Percentiles rank a stretch among this genome's conserved stretches.
Evolutionary conservation across 2,113 vertebrate species (phyloP).

Genomic region (Tenrec ecaudatus): DNA sequence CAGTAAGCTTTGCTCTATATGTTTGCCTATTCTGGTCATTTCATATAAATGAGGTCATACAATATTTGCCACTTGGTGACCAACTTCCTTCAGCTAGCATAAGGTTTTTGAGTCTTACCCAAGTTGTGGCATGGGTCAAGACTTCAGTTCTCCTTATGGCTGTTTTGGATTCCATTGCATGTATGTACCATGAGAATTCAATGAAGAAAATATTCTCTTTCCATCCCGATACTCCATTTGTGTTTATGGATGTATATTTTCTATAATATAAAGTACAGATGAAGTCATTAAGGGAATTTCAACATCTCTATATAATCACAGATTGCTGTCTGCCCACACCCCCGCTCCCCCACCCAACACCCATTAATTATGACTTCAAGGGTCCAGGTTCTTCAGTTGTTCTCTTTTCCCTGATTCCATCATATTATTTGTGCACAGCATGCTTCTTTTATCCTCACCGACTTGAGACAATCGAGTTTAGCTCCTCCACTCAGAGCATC

Average conservation of each 20-base stretch:
- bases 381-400: background rate
- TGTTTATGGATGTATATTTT: background rate
- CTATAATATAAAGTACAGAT: background rate
- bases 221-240: background rate
- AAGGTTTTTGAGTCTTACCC: background rate
- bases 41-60: background rate
- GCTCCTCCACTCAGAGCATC: slow-evolving; percentile 28
- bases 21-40: background rate
- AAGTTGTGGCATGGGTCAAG: background rate
- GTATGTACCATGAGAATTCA: background rate
- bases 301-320: background rate
- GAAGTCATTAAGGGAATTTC: background rate
- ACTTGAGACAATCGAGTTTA: slow-evolving; percentile 54
- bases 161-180: background rate
- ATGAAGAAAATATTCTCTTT: background rate
- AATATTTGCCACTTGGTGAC: background rate
- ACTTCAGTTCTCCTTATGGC: background rate
- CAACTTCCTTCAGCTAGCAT: background rate
- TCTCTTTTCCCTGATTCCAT: slow-evolving; percentile 23
- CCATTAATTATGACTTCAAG: slow-evolving; percentile 22
- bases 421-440: slow-evolving; percentile 27
- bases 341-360: no score
- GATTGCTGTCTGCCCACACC: background rate
- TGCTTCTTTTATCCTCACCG: slow-evolving; percentile 24
- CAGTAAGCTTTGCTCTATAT: background rate